Conservation (phyloP, 1,140 invertebrate species). For the Magallana angulata region DNA sequence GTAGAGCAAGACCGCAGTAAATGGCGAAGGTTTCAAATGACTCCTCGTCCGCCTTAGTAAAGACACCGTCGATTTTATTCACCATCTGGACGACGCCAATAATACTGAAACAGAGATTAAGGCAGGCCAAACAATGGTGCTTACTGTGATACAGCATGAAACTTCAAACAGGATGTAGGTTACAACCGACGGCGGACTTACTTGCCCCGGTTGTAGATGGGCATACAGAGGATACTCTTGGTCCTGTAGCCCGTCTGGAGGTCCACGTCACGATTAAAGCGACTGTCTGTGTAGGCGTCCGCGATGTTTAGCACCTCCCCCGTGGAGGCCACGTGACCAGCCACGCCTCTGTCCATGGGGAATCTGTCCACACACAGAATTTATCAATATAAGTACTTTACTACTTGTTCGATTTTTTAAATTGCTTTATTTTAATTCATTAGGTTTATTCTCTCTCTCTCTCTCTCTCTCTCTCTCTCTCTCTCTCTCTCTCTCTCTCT, state of each 20-base stretch:
- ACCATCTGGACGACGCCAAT: conserved; percentile 94
- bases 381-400: not conserved
- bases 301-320: conserved; percentile 92
- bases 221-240: conserved; percentile 90
- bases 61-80: conserved; percentile 86
- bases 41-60: conserved; percentile 89
- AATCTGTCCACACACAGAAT: conserved; percentile 82
- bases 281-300: conserved; percentile 93
- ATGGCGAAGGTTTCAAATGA: conserved; percentile 91
- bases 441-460: not conserved
- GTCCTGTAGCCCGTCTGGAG: conserved; percentile 77
- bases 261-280: conserved; percentile 88
- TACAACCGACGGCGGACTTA: conserved; percentile 5
- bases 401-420: not conserved
- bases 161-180: too few species aligned
- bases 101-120: conserved; percentile 79
- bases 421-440: not conserved
- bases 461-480: not conserved
- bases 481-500: not conserved
- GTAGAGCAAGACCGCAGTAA: conserved; percentile 90
- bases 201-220: conserved; percentile 85
- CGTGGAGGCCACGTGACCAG: conserved; percentile 96
- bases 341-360: conserved; percentile 97
- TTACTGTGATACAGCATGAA: too few species aligned
- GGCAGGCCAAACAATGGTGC: not conserved